Percentiles rank a stretch among this genome's conserved stretches.
Evolutionary conservation across 2,113 vertebrate species (phyloP).

Genomic region (Genyomyrus donnyi): DNA sequence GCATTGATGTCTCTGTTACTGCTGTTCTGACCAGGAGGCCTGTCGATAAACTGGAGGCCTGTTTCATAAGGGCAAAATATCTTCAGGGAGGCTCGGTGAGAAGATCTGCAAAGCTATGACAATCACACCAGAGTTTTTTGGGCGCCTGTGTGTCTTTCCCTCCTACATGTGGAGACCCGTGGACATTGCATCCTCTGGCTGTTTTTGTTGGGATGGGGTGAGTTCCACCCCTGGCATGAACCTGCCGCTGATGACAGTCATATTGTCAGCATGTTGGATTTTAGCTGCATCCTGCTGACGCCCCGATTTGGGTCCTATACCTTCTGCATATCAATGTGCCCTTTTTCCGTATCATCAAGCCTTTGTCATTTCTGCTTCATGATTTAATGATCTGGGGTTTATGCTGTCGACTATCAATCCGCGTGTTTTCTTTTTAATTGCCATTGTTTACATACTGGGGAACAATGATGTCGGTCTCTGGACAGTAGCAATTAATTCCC

Average conservation of each 20-base stretch:
- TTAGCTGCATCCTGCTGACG: not conserved
- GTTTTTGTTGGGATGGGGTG: not conserved
- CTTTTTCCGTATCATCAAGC: not conserved
- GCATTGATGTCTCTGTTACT: constrained; percentile 1
- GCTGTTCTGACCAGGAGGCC: not conserved
- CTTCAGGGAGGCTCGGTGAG: not conserved
- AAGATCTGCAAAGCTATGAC: not conserved
- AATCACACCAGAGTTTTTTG: not conserved
- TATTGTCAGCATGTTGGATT: not conserved
- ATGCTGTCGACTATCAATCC: not conserved
- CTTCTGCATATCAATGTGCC: not conserved
- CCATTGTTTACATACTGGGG: not conserved
- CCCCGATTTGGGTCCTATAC: not conserved
- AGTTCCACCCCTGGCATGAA: not conserved
- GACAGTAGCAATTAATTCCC: not conserved
- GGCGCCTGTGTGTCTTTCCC: not conserved
- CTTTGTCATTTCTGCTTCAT: not conserved
- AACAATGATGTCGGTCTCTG: not conserved
- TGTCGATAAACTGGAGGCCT: not conserved
- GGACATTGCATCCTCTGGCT: not conserved
- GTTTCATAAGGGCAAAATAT: not conserved
- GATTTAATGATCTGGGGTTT: not conserved
- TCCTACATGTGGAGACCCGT: not conserved
- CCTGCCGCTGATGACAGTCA: not conserved
- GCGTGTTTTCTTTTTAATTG: not conserved